Evolutionary conservation across 1,140 invertebrate genomes (phyloP).

Genomic region (Zaprionus camerounensis): DNA sequence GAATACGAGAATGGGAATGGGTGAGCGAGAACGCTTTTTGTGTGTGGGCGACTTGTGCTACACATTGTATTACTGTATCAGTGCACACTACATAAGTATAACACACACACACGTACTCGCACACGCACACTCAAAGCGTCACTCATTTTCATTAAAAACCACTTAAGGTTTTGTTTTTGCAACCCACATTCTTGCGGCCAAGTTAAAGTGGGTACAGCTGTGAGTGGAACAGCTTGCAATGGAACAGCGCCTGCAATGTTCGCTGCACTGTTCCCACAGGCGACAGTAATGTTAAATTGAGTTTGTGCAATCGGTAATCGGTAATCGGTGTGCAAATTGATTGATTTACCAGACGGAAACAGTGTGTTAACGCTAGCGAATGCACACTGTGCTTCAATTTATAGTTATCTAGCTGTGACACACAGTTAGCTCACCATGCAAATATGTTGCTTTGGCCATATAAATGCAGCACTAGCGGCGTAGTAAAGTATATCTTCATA

Average conservation of each 20-base stretch:
- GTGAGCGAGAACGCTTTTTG: conserved; percentile 7
- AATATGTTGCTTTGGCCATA: conserved; percentile 77
- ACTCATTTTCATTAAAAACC: conserved; percentile 76
- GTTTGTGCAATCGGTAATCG: not conserved
- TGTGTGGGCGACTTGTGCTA: conserved; percentile 30
- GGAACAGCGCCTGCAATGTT: not conserved
- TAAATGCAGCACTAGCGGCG: conserved; percentile 61
- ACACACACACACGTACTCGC: conserved; percentile 19
- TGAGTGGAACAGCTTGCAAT: conserved; percentile 16
- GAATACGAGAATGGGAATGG: conserved; percentile 27
- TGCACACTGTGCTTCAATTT: conserved; percentile 45
- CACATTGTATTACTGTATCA: conserved; percentile 30
- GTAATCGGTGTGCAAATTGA: not conserved
- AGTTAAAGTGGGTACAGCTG: conserved; percentile 43
- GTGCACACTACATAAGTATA: conserved; percentile 44
- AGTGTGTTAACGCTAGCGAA: conserved; percentile 9
- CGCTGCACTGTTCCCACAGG: not conserved
- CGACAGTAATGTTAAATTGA: not conserved
- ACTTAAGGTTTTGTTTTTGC: conserved; percentile 73
- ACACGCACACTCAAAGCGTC: conserved; percentile 37
- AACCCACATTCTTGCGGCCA: conserved; percentile 67
- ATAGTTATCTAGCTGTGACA: conserved; percentile 40
- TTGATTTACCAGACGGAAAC: not conserved
- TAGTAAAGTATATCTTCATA: conserved; percentile 8
- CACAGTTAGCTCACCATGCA: conserved; percentile 75